Base-by-base conservation (phyloP, 2,797 vertebrate species). In the Centroberyx gerrardi region DNA sequence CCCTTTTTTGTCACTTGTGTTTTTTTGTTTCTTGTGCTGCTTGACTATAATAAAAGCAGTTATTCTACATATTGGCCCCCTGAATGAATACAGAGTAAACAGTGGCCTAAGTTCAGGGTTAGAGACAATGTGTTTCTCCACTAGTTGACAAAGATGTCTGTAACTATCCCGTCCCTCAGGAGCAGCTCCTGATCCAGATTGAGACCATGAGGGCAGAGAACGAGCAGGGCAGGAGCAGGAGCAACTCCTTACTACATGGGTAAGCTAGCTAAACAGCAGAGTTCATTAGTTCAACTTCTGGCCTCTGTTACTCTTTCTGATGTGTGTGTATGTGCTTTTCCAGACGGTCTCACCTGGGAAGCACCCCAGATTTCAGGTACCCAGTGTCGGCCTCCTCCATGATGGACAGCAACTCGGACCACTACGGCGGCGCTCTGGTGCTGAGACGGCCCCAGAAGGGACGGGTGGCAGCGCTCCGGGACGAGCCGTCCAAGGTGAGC, bases 401-500 rank as follows among this genome's bases (percentile, higher is more conserved):
- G 90, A 94, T 96, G 40, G 98, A 99, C 76, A 94, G 90, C 60
- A 96, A 96, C 62, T 73, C 93, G 0, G 98, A 99, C 48, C 90
- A 96, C 58, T 98, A 96, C 9, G 71, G 94, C 78, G 89, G 95
- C 17, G 93, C 97, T 0, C 91, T 97, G 0, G 98, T 99, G 80
- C 91, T 98, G 67, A 91, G 98, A 27, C 94, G 98, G 29, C 96
- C 97, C 33, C 98, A 99, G 87, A 99, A 98, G 76, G 98, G 97
- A 13, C 96, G 98, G 0, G 91, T 96, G 74, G 96, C 96, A 0
- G 98, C 98, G 2, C 94, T 99, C 8, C 91, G 96, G 27, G 98
- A 99, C 1, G 97, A 99, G 68, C 98, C 98, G 0, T 98, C 97
- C 42, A 99, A 99, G 96, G 98, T 97, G 38, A 88, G 49, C 15